A percentile compares a stretch with the other conserved stretches of the same genome.
Evolutionary conservation across 2,113 vertebrate genomes (phyloP).

Genomic region (Girardinichthys multiradiatus): DNA sequence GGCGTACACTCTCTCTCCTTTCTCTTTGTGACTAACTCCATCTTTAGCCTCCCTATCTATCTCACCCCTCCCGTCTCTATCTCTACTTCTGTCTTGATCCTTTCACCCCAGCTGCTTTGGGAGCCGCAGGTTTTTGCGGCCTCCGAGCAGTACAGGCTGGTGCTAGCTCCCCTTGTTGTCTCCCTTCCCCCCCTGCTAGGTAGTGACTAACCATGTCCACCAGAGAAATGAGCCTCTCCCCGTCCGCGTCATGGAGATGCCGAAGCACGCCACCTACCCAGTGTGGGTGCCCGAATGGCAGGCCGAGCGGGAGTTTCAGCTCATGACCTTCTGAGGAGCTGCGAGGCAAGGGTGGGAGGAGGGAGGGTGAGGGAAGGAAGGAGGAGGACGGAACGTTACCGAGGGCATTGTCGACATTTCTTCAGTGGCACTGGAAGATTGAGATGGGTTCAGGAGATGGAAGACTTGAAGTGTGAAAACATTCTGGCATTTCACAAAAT

Average conservation of each 20-base stretch:
- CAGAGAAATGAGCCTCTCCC: conserved; percentile 81
- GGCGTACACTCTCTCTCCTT: conserved; percentile 1
- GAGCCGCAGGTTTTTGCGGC: conserved; percentile 64
- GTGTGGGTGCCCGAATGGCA: conserved; percentile 86
- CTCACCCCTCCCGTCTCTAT: conserved; percentile 7
- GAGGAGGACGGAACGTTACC: conserved; percentile 46
- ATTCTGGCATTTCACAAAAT: conserved; percentile 54
- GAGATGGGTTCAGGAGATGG: conserved; percentile 63
- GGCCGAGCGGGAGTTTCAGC: conserved; percentile 85
- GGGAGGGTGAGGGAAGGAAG: conserved; percentile 39
- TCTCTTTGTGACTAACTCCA: conserved; percentile 36
- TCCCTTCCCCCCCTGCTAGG: conserved; percentile 84
- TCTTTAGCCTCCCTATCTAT: conserved; percentile 32
- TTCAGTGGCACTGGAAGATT: conserved; percentile 69
- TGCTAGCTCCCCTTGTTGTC: conserved; percentile 84
- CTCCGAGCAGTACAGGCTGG: conserved; percentile 77
- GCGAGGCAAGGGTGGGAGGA: conserved; percentile 56
- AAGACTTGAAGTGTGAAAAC: conserved; percentile 54
- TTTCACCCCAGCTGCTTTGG: conserved; percentile 64
- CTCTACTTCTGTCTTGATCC: conserved; percentile 47
- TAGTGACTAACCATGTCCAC: conserved; percentile 87
- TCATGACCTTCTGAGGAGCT: conserved; percentile 87
- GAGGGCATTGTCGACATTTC: conserved; percentile 55
- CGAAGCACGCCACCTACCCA: conserved; percentile 86
- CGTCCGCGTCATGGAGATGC: conserved; percentile 82